Base-by-base conservation (phyloP, 2,113 vertebrate genomes). In the Peromyscus leucopus region DNA sequence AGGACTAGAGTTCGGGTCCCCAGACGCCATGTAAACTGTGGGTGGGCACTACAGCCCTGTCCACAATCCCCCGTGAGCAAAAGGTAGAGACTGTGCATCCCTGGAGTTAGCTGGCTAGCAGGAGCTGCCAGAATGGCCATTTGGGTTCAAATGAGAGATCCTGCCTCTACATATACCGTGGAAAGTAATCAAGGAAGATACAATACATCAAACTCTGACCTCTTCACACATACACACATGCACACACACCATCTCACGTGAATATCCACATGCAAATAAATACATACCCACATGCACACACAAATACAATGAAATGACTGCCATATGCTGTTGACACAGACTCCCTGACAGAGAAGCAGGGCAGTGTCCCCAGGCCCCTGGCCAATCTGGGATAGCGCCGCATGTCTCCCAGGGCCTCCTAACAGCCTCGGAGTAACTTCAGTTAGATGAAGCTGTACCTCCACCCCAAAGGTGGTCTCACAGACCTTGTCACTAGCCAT, bases 351-450 rank as follows among this genome's bases (percentile, higher is more conserved):
- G 10, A 69, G 26, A 78, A 78, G 42, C 75, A 78, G 42, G 24
- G 55, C n/a, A 48, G 59, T 76, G 8, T 17, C 59, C 7, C 31
- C 5, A n/a, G 0, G 26, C 75, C 5, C 78, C 57, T 13, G 3
- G 4, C 5, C 28, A 10, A 22, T 24, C 61, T 22, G 4, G 3
- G 0, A 55, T 0, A 33, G 36, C 22, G 19, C 4, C 57, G 63
- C 8, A 42, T 55, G 15, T 42, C 33, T 65, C 36, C 33, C 59
- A 72, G 69, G 63, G 42, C 36, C 46, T 88, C 55, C 72, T 61
- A 36, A 65, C 3, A 51, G 33, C 48, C 55, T 65, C 48, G 65
- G 11, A 17, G 3, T 51, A 48, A 63, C 31, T 71, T 72, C 24
- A 69, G 46, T 55, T 7, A 75, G 46, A 86, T 67, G 76, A 79